phyloP scores from a whole-genome alignment of 2,888 invertebrate species.

The Anodontia alba region DNA sequence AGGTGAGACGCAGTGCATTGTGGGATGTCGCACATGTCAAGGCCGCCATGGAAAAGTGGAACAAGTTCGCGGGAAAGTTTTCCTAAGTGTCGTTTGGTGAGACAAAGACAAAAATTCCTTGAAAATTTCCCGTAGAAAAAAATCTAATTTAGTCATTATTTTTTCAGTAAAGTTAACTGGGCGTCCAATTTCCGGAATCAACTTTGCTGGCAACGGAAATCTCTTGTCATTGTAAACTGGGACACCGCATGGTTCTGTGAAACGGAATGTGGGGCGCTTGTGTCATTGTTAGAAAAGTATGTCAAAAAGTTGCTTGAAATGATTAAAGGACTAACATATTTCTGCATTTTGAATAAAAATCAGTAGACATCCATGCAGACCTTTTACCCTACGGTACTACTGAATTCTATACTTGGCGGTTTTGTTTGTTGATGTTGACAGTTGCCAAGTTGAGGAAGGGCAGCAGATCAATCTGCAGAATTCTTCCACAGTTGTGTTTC shows the following conservation, averaged over 20 bases:
- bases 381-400: too few species aligned
- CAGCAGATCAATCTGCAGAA: too few species aligned
- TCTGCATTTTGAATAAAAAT: too few species aligned
- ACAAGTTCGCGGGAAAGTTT: conserved; percentile 61
- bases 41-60: conserved; percentile 60
- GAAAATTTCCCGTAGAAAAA: not conserved
- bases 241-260: conserved; percentile 1
- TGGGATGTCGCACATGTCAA: conserved; percentile 63
- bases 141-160: not conserved
- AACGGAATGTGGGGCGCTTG: not conserved
- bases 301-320: too few species aligned
- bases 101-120: not conserved
- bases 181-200: not conserved
- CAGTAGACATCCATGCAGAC: too few species aligned
- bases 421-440: too few species aligned
- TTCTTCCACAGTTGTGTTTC: too few species aligned
- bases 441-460: too few species aligned
- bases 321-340: too few species aligned
- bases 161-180: too few species aligned
- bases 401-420: too few species aligned
- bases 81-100: conserved; percentile 30
- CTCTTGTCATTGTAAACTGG: conserved; percentile 11
- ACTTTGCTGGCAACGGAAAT: not conserved
- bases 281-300: too few species aligned
- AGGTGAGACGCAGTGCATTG: conserved; percentile 60